Base-by-base conservation (phyloP, 2,797 vertebrate genomes). In the Diplodus puntazzo region DNA sequence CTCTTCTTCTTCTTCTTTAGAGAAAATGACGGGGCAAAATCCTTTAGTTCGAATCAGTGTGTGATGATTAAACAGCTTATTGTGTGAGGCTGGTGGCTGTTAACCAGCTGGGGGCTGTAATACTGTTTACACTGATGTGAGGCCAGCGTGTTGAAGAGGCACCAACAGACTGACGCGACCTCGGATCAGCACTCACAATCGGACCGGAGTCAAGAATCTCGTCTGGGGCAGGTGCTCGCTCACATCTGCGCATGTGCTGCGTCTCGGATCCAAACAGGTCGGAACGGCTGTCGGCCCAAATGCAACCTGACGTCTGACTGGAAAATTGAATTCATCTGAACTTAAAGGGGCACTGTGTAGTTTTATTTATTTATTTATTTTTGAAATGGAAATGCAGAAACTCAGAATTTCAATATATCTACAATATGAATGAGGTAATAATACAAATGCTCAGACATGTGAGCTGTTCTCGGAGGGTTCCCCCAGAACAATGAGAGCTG, bases 21-120 rank as follows among this genome's bases (percentile, higher is more conserved):
- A 85, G 53, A 88, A 87, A 90, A 90, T 85, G 84, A 84, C 78
- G 59, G 55, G 45, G 69, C 77, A 87, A 81, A 82, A 87, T 78
- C 61, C 76, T 83, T 75, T 71, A 60, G 59, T 81, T 84, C 54
- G 78, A 90, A 84, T 87, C 84, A 85, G 66, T 61, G 61, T 65
- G 68, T 59, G 69, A 27, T 59, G 69, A 27, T 27, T 88, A 84
- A 80, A 85, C 64, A 60, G 80, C 77, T 82, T 80, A 91, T 84
- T 65, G 53, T 86, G 67, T 78, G 53, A 53, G 77, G 68, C 71
- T 67, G 62, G 67, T 77, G 69, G 57, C 62, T 78, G 69, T 59
- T 59, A 43, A 10, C 49, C 62, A 69, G 68, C 71, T 64, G 62
- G 67, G 75, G 66, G 57, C 62, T 78, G 69, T 61, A 55, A 73